These are phyloP conservation scores for Leucoraja erinaceus DNA, from an alignment of 2,113 vertebrate genomes.

Conservation along the genomic window DNA sequence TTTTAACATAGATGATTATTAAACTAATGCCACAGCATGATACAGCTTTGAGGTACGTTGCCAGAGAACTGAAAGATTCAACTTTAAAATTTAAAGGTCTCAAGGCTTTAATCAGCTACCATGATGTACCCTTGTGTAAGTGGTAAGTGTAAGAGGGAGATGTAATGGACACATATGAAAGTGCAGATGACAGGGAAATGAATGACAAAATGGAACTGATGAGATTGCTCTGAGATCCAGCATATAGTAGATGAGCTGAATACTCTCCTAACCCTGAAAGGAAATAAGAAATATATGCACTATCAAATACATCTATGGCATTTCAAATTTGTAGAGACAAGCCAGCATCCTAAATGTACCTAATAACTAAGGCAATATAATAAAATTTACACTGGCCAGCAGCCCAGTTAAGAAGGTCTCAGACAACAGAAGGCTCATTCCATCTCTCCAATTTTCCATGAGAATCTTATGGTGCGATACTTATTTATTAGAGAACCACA, in stretches of 20 bases:
- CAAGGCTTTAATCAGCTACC: too few species aligned
- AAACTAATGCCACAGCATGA: background rate
- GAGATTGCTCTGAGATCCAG: too few species aligned
- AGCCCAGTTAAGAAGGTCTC: background rate
- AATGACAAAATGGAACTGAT: too few species aligned
- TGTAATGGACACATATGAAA: too few species aligned
- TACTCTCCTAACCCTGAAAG: too few species aligned
- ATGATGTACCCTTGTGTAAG: too few species aligned
- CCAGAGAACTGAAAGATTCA: background rate
- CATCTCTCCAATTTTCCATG: background rate
- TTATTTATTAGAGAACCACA: background rate
- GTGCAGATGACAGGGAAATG: too few species aligned
- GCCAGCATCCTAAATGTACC: background rate
- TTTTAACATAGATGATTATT: background rate
- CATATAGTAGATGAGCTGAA: too few species aligned
- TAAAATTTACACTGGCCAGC: background rate
- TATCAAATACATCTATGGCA: background rate
- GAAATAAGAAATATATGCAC: too few species aligned
- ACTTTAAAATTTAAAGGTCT: background rate
- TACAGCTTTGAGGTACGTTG: background rate
- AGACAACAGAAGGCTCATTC: background rate
- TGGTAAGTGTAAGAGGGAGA: too few species aligned
- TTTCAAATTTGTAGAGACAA: background rate
- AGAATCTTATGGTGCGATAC: background rate
- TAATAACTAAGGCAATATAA: background rate